Base-by-base conservation (phyloP, 2,888 invertebrate species). In the Panorpa germanica region DNA sequence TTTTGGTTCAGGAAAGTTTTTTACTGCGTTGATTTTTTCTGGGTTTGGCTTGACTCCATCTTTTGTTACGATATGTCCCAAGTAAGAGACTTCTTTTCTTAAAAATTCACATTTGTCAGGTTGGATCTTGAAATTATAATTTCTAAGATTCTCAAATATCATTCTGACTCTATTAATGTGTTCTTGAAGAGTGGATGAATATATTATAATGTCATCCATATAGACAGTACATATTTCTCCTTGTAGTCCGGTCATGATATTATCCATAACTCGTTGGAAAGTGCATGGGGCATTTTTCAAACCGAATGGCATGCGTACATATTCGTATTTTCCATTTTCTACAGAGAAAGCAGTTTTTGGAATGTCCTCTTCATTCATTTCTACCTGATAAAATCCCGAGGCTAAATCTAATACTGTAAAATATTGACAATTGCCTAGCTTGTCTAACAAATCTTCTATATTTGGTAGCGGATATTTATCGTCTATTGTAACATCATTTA, bases 221-320 rank as follows among this genome's bases (percentile, higher is more conserved):
- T 44, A 47, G 1, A 42, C 39, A 5, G 38, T 32, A 13, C 36
- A 36, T 31, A 37, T n/a, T 31, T 29, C 5, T 52, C 31, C 2
- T 44, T 38, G 20, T 39, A 36, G 33, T n/a, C n/a, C n/a, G n/a
- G n/a, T n/a, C n/a, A n/a, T n/a, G n/a, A n/a, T n/a, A n/a, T n/a
- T n/a, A n/a, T 47, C 41, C 38, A 48, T 48, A 7, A 43, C 24
- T 4, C 50, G 13, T 35, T 47, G 46, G 34, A 52, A 52, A 2
- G 46, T 46, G 2, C 39, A 37, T 3, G 48, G 47, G 1, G 43
- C 39, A 25, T 42, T 46, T 24, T 39, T 38, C 4, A 49, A 33
- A 0, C 47, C 47, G 30, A 47, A 43, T 2, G 42, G 43, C 44
- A 52, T 43, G 3, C 45, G 32, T 13, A 32, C 21, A 32, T 38